Evolutionary conservation across 2,113 vertebrate species (phyloP).

Genomic region (Triplophysa dalaica): DNA sequence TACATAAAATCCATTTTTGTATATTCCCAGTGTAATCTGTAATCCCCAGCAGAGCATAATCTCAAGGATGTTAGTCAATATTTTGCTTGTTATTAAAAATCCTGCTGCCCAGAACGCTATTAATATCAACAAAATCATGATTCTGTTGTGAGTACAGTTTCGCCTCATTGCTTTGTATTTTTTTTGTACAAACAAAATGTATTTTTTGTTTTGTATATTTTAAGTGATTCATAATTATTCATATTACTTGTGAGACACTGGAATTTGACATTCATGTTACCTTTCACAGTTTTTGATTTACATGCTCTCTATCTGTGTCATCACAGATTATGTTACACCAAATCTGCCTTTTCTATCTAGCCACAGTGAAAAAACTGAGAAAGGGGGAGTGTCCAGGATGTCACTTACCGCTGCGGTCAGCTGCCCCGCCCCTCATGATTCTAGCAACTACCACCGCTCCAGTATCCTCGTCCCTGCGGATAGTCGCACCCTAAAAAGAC

Average conservation of each 20-base stretch:
- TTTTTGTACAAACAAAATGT: no score
- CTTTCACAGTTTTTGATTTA: not conserved
- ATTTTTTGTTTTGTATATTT: not conserved
- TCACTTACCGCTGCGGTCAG: slow-evolving; percentile 87
- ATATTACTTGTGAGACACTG: not conserved
- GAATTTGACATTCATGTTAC: not conserved
- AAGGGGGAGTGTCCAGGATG: not conserved
- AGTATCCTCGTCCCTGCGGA: slow-evolving; percentile 87
- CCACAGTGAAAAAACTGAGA: slow-evolving; percentile 1
- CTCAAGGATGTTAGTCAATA: slow-evolving; percentile 62
- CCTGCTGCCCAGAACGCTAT: not conserved
- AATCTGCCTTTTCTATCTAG: not conserved
- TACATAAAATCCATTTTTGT: slow-evolving; percentile 51
- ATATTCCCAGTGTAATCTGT: slow-evolving; percentile 63
- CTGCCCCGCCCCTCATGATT: slow-evolving; percentile 93
- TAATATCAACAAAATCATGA: slow-evolving; percentile 3
- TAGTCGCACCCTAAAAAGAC: slow-evolving; percentile 84
- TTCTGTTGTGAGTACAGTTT: slow-evolving; percentile 8
- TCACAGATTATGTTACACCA: slow-evolving; percentile 15
- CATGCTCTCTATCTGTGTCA: not conserved
- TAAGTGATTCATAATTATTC: not conserved
- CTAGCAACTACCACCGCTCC: slow-evolving; percentile 90
- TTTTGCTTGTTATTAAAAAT: slow-evolving; percentile 53
- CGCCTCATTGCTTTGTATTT: no score
- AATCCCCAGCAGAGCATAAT: slow-evolving; percentile 66